These are phyloP conservation scores for Cyprinodon brontotheroides DNA, from an alignment of 2,113 vertebrate species.

Conservation along the genomic window DNA sequence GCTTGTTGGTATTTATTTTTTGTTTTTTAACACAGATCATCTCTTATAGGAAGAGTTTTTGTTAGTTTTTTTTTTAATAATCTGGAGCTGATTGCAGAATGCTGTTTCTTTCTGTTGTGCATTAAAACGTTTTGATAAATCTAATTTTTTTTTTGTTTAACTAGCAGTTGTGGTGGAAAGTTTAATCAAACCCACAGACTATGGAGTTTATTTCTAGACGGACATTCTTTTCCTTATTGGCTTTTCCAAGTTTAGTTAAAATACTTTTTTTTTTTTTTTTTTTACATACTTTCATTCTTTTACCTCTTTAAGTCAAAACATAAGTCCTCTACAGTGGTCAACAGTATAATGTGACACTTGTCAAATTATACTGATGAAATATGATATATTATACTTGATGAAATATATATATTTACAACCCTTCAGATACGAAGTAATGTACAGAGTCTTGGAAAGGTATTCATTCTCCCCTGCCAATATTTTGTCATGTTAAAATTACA, in stretches of 20 bases:
- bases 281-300: not conserved
- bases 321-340: not conserved
- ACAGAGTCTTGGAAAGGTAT: not conserved
- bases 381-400: too few species aligned
- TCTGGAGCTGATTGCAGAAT: slow-evolving; percentile 23
- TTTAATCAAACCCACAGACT: too few species aligned
- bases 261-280: not conserved
- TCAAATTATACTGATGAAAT: not conserved
- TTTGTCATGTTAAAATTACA: too few species aligned
- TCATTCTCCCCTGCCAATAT: not conserved
- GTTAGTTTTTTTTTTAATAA: too few species aligned
- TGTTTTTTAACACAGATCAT: not conserved
- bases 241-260: not conserved
- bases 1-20: slow-evolving; percentile 3
- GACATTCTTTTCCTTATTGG: not conserved
- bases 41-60: not conserved
- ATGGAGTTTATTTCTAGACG: too few species aligned
- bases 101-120: slow-evolving; percentile 30
- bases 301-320: not conserved
- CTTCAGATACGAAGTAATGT: not conserved
- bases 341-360: not conserved
- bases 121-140: slow-evolving; percentile 48
- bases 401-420: too few species aligned
- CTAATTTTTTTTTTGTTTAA: not conserved
- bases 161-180: not conserved